phyloP scores from a whole-genome alignment of 2,797 vertebrate genomes.

The Gobionotothen gibberifrons region DNA sequence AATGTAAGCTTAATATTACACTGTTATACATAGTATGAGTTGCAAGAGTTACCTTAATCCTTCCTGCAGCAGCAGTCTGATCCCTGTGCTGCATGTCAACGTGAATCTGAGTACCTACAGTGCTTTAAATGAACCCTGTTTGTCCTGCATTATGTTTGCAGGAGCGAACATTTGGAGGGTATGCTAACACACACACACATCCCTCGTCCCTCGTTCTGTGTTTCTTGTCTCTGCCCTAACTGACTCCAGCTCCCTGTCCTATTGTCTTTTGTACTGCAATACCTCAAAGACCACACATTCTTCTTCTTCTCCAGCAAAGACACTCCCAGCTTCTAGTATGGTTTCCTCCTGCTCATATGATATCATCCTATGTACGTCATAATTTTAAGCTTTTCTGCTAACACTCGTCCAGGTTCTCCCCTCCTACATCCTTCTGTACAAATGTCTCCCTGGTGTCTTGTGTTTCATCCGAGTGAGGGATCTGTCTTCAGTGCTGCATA shows the following conservation, averaged over 20 bases:
- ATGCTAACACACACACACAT: neutral
- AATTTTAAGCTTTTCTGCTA: constrained; percentile 33
- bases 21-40: too few species aligned
- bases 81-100: too few species aligned
- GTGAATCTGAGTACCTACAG: too few species aligned
- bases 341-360: neutral
- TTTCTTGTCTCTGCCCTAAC: constrained; percentile 1
- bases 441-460: constrained; percentile 52
- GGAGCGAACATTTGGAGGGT: too few species aligned
- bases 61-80: too few species aligned
- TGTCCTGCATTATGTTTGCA: too few species aligned
- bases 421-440: constrained; percentile 23
- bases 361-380: constrained; percentile 8
- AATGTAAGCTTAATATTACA: too few species aligned
- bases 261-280: neutral
- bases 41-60: too few species aligned
- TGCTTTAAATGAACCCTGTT: too few species aligned
- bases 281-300: neutral
- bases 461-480: constrained; percentile 65
- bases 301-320: constrained; percentile 12
- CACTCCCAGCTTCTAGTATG: neutral
- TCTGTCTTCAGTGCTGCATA: constrained; percentile 58
- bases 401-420: constrained; percentile 12
- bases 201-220: constrained; percentile 13
- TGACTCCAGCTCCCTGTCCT: neutral